Conservation (phyloP, 1,140 invertebrate species). For the Dufourea novaeangliae region DNA sequence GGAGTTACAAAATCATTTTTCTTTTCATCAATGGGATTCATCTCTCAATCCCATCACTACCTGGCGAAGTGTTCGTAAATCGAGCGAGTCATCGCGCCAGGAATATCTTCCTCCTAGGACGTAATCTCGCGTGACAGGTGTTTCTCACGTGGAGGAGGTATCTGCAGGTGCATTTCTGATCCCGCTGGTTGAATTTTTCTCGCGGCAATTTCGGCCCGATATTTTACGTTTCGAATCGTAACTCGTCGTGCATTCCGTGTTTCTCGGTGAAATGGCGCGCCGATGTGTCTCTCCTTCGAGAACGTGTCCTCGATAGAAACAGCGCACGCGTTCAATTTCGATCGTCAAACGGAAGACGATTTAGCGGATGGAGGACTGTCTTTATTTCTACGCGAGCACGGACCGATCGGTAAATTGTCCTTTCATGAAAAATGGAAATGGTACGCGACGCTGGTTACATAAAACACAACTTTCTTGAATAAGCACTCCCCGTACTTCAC, state of each 20-base stretch:
- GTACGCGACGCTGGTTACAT: background rate
- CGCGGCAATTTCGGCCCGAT: background rate
- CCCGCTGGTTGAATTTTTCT: background rate
- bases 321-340: background rate
- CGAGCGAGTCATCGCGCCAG: background rate
- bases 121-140: conserved; percentile 10
- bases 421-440: background rate
- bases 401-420: background rate
- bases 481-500: background rate
- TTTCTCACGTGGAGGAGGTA: background rate
- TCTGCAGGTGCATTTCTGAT: conserved; percentile 7
- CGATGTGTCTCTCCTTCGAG: background rate
- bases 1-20: too few relatives aligned
- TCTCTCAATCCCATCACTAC: background rate
- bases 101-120: background rate
- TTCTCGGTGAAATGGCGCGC: background rate
- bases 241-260: background rate
- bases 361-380: background rate
- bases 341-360: background rate
- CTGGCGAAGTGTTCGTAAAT: background rate
- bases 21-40: too few relatives aligned
- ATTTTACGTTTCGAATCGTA: background rate
- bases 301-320: background rate
- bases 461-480: conserved; percentile 1
- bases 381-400: background rate